phyloP scores from a whole-genome alignment of 2,113 vertebrate genomes.

The Malurus alboscapulatus region DNA sequence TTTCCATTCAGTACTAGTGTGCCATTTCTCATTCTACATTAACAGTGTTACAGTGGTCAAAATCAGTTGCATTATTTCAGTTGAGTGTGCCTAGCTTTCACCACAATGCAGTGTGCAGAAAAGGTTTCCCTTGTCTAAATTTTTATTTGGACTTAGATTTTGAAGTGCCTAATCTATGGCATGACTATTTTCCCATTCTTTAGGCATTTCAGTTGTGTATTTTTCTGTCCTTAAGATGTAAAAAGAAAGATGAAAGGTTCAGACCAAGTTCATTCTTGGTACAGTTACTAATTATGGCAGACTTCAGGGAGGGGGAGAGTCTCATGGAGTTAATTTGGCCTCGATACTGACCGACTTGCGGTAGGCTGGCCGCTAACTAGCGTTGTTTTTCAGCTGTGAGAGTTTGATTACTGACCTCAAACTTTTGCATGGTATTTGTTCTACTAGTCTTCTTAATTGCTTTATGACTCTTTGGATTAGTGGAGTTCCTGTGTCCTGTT shows the following conservation, averaged over 20 bases:
- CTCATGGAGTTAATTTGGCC: not conserved
- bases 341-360: not conserved
- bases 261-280: not conserved
- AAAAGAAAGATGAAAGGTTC: not conserved
- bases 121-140: not conserved
- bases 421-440: not conserved
- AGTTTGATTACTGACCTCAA: not conserved
- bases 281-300: not conserved
- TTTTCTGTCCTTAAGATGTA: not conserved
- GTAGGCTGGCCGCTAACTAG: not conserved
- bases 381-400: not conserved
- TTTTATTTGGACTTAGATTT: not conserved
- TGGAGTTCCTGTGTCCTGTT: not conserved
- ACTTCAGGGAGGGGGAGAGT: not conserved
- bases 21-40: conserved; percentile 21
- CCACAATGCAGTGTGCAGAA: not conserved
- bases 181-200: not conserved
- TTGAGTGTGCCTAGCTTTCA: not conserved
- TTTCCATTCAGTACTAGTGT: conserved; percentile 14
- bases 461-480: not conserved
- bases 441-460: not conserved
- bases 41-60: not conserved
- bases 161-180: not conserved
- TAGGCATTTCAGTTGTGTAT: not conserved
- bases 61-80: not conserved